Base-by-base conservation (phyloP, 2,888 invertebrate genomes). In the Leptopilina drosophilae region DNA sequence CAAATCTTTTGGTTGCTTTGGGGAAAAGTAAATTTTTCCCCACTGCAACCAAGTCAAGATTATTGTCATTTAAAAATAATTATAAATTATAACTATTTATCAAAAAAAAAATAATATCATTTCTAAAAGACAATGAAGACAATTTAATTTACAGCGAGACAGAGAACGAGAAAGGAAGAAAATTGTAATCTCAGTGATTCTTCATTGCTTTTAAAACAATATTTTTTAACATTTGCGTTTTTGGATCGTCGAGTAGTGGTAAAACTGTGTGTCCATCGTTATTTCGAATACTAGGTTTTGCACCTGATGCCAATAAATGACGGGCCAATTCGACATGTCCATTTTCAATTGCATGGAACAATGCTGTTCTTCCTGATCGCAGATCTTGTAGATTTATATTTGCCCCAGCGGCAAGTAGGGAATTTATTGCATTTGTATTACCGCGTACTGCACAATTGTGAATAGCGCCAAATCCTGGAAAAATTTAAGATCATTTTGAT, bases 281-380 rank as follows among this genome's bases (percentile, higher is more conserved):
- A 81, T 87, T 90, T 12, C 84, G 79, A n/a, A 90, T 82, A 66
- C 79, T 84, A 4, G 87, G 79, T 20, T 82, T 80, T 0, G 91
- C 91, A 5, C 88, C 87, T 5, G 81, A 80, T 3, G 83, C 80
- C 49, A 90, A 15, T 5, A 91, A 79, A 15, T 81, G 64, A 46
- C 84, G 82, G 0, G 86, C 87, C 1, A 89, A 40, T 0, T 80
- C 59, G 14, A 83, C 69, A 11, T 87, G 80, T 12, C 83, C 77
- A 73, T 88, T 87, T 78, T 91, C 90, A 1, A 91, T 46, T 2
- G 91, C 90, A 73, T 89, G 88, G 82, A 91, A 91, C 5, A 91
- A 81, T 7, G 91, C 78, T 0, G 91, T 91, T 80, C 88, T 85
- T 15, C 91, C 91, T 0, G 90, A 90, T 81, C 87, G 88, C 20